Base-by-base conservation (phyloP, 2,113 vertebrate genomes). In the Oxyura jamaicensis region DNA sequence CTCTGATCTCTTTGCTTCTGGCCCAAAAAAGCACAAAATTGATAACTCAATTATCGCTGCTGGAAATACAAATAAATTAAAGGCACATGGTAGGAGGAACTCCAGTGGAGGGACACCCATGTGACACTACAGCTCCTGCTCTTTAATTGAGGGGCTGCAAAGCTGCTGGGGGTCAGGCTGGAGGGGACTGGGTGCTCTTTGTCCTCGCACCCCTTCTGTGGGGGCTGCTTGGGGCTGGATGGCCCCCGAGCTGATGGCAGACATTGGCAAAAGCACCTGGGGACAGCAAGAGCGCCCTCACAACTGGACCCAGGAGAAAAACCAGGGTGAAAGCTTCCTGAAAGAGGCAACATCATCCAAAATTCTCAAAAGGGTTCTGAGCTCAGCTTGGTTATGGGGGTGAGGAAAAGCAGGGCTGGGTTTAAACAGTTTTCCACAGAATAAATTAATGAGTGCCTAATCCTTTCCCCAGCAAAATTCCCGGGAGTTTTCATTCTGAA, bases 41-140 rank as follows among this genome's bases (percentile, higher is more conserved):
- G 93, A 96, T 93, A 96, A 94, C 96, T 96, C 93, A 95, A 93
- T 97, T 96, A 97, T 95, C 52, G 2, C 92, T 89, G 91, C 89
- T 96, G 95, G 96, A 95, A 96, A 95, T 91, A 89, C 92, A 96
- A 97, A 96, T 96, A 95, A 93, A 96, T 96, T 92, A 96, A 93
- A 79, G 89, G 88, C 71, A 93, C 71, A 75, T 77, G 91, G 91
- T 92, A 62, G 89, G 91, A 94, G 83, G 55, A 76, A 55, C 50
- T 69, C 31, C 35, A 31, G 33, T 11, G 5, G 72, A 67, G 80
- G 81, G 83, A 86, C 91, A 80, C 26, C 62, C 74, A 1, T 42
- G 81, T 63, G 36, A 69, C 55, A 74, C 8, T 7, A 48, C 0
- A 6, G 53, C 77, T 42, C 58, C 42, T 86, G 86, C 46, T 92